These are phyloP conservation scores for Pasiphila rectangulata DNA, from an alignment of 2,888 invertebrate genomes.

Conservation along the genomic window DNA sequence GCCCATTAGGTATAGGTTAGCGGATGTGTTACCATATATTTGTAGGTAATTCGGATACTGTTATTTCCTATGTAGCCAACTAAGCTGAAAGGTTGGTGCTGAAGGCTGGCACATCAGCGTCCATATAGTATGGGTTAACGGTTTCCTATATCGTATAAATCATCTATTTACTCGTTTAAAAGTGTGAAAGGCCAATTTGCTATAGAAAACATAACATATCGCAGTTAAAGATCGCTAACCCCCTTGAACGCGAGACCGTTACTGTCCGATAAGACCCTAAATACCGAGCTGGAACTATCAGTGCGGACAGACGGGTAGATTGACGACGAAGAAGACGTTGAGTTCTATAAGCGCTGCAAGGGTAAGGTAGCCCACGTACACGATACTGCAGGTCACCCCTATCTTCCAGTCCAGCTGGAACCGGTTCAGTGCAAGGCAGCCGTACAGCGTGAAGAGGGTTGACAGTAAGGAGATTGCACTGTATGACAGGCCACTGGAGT, in stretches of 20 bases:
- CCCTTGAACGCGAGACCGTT: no score
- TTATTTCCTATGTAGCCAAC: no score
- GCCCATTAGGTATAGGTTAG: no score
- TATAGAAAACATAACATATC: neutral
- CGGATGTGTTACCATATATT: no score
- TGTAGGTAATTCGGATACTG: no score
- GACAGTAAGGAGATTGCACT: constrained; percentile 87
- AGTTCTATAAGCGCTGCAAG: constrained; percentile 88
- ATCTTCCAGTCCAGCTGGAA: constrained; percentile 86
- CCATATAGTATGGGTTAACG: no score
- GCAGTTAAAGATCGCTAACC: neutral
- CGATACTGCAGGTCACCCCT: constrained; percentile 83
- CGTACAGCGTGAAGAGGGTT: constrained; percentile 85
- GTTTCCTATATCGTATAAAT: no score
- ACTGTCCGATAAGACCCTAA: no score
- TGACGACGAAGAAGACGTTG: constrained; percentile 88
- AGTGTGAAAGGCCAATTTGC: no score
- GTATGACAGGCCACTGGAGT: constrained; percentile 88
- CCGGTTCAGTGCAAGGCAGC: constrained; percentile 83
- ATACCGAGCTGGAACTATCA: constrained; percentile 27
- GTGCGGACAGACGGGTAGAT: constrained; percentile 85
- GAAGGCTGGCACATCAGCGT: no score
- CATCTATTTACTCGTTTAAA: no score
- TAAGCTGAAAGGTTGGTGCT: no score
- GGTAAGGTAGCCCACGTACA: constrained; percentile 84